A percentile compares a stretch with the other conserved stretches of the same genome.
phyloP scores from a whole-genome alignment of 2,888 invertebrate genomes.

The Lithosia quadra region DNA sequence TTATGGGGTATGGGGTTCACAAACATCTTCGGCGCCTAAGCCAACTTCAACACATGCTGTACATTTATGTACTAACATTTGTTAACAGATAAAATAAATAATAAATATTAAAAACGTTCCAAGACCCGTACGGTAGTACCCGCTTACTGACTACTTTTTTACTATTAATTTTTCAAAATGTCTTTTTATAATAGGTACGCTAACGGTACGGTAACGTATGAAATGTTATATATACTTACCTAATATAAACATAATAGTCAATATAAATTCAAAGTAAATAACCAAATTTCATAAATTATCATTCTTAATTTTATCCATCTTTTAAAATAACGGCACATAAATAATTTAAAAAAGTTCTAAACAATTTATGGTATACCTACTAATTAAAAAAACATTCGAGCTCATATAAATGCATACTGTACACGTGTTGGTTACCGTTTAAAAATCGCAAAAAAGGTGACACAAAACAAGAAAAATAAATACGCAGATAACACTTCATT shows the following conservation, averaged over 20 bases:
- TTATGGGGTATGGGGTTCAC: neutral
- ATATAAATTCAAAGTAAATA: neutral
- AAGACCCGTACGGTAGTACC: too few relatives aligned
- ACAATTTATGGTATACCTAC: neutral
- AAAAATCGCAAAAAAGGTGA: conserved; percentile 20
- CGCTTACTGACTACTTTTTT: too few relatives aligned
- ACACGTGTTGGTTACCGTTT: neutral
- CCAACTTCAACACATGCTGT: too few relatives aligned
- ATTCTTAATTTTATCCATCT: neutral
- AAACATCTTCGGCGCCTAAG: too few relatives aligned
- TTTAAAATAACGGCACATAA: neutral
- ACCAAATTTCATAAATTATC: too few relatives aligned
- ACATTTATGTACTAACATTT: too few relatives aligned
- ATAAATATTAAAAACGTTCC: too few relatives aligned
- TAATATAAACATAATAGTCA: too few relatives aligned
- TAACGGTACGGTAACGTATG: neutral
- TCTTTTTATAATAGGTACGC: too few relatives aligned
- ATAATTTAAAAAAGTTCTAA: neutral
- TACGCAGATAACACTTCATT: conserved; percentile 53
- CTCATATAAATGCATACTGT: neutral
- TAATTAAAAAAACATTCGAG: neutral
- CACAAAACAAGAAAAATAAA: conserved; percentile 28
- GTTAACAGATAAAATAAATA: too few relatives aligned
- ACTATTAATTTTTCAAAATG: neutral
- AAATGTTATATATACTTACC: neutral